Percentiles rank a stretch among this genome's conserved stretches.
phyloP scores from a whole-genome alignment of 2,888 invertebrate genomes.

The Leptopilina syphax region DNA sequence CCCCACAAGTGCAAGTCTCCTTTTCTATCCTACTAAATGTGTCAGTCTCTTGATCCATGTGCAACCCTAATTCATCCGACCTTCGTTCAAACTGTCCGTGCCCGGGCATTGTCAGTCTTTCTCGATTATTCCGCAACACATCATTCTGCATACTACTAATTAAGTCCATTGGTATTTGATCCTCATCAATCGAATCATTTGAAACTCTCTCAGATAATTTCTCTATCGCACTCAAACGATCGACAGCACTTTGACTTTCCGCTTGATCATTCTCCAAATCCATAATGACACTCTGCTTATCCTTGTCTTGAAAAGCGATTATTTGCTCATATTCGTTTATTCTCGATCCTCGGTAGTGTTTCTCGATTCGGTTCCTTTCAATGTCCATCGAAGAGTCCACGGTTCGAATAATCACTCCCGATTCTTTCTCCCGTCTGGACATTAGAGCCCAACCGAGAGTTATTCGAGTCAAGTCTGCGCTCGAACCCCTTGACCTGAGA shows the following conservation, averaged over 20 bases:
- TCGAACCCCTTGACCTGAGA: constrained; percentile 79
- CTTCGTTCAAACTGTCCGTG: constrained; percentile 67
- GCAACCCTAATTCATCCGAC: constrained; percentile 64
- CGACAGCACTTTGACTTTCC: constrained; percentile 62
- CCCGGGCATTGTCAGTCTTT: constrained; percentile 52
- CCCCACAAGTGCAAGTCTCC: constrained; percentile 73
- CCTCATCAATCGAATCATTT: constrained; percentile 69
- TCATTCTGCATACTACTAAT: constrained; percentile 59
- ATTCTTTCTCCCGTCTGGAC: constrained; percentile 71
- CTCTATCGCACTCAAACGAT: constrained; percentile 69
- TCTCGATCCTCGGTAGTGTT: constrained; percentile 50
- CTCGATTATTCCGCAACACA: constrained; percentile 36
- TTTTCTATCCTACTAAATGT: constrained; percentile 71
- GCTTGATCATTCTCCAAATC: constrained; percentile 61
- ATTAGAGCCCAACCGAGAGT: constrained; percentile 78
- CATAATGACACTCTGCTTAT: constrained; percentile 51
- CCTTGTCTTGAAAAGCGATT: constrained; percentile 50
- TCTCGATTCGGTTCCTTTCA: constrained; percentile 53
- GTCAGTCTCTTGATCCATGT: constrained; percentile 66
- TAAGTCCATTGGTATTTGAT: constrained; percentile 64
- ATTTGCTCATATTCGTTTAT: constrained; percentile 53
- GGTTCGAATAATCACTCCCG: constrained; percentile 63
- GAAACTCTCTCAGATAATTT: constrained; percentile 71
- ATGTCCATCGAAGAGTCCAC: constrained; percentile 58
- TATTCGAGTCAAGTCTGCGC: constrained; percentile 77